Conservation (phyloP, 2,797 vertebrate species). For the Myotis findleyi region DNA sequence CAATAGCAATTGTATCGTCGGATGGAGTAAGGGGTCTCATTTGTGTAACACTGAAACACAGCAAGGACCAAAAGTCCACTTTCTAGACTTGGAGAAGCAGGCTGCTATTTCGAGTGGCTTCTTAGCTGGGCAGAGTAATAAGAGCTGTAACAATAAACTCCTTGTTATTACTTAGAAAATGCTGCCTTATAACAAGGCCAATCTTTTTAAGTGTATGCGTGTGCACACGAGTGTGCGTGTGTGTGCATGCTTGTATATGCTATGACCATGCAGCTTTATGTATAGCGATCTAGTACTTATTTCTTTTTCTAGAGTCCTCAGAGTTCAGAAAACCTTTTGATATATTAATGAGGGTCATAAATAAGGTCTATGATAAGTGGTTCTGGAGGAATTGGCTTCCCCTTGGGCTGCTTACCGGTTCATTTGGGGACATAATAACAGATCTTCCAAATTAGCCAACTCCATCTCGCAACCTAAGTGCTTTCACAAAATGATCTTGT, state of each 20-base stretch:
- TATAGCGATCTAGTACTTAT: not conserved
- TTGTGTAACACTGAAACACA: not conserved
- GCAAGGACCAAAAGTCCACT: not conserved
- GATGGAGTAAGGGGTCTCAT: not conserved
- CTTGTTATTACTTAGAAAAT: slow-evolving; percentile 41
- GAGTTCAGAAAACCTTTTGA: not conserved
- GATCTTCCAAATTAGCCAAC: not conserved
- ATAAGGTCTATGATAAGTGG: not conserved
- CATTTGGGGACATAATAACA: not conserved
- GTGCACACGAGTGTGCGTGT: not conserved
- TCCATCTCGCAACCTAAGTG: not conserved
- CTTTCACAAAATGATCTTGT: slow-evolving; percentile 25
- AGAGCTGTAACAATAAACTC: not conserved
- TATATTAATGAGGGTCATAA: not conserved
- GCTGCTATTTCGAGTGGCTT: not conserved
- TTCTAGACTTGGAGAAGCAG: not conserved
- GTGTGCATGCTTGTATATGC: not conserved
- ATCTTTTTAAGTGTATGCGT: not conserved
- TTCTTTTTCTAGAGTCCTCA: slow-evolving; percentile 1
- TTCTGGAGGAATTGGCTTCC: not conserved
- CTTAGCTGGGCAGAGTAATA: not conserved
- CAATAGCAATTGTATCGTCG: not conserved
- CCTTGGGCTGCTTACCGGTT: not conserved
- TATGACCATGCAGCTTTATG: not conserved
- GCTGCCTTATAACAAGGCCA: not conserved